Conservation (phyloP, 2,797 vertebrate species). For the Hydrocynus forskahlii region DNA sequence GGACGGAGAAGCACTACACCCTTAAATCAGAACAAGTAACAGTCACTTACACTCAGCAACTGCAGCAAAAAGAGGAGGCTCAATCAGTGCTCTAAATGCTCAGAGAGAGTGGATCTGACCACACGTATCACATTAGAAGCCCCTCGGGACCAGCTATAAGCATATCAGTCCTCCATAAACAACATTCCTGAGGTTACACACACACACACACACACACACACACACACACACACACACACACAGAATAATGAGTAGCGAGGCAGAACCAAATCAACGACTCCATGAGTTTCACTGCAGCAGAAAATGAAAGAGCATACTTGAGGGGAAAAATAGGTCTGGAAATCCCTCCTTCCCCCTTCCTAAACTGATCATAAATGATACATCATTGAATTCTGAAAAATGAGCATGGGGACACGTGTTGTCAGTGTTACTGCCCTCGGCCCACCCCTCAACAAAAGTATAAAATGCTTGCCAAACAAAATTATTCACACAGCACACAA, state of each 20-base stretch:
- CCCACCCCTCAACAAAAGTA: neutral
- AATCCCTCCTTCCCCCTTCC: slow-evolving; percentile 8
- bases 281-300: slow-evolving; percentile 6
- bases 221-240: neutral
- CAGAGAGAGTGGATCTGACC: slow-evolving; percentile 2
- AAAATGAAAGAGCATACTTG: neutral
- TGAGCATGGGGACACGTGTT: slow-evolving; percentile 1
- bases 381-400: neutral
- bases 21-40: neutral
- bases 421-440: slow-evolving; percentile 15
- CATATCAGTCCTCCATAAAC: neutral
- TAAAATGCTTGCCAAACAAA: slow-evolving; percentile 17
- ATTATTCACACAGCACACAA: slow-evolving; percentile 20
- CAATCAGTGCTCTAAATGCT: neutral
- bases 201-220: neutral
- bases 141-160: slow-evolving; percentile 19
- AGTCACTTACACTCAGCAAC: neutral
- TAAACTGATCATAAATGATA: slow-evolving; percentile 38
- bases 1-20: slow-evolving; percentile 2
- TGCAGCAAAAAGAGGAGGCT: neutral
- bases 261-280: slow-evolving; percentile 32
- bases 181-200: neutral
- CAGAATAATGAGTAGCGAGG: neutral
- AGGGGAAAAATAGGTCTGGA: neutral
- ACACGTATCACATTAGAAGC: slow-evolving; percentile 1